Percentiles rank a stretch among this genome's conserved stretches.
These are phyloP conservation scores for Phenganax marumi DNA, from an alignment of 92 coral and sea anemone species.

Conservation along the genomic window DNA sequence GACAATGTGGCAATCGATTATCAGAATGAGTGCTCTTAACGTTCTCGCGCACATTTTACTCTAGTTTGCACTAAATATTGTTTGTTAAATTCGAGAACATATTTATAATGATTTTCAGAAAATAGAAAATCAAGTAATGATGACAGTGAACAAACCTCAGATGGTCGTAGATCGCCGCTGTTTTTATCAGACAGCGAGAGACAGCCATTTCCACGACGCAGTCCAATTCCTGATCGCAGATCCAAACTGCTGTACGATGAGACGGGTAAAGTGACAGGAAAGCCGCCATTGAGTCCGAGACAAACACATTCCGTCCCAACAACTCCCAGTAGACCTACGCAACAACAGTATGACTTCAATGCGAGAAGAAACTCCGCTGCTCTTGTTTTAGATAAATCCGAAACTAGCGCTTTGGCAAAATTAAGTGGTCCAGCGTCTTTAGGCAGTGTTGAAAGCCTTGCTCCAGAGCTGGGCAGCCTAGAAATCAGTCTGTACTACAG, in stretches of 20 bases:
- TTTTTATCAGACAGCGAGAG: background rate
- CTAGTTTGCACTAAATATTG: no score
- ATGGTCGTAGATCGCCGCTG: slow-evolving; percentile 3
- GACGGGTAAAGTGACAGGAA: slow-evolving; percentile 30
- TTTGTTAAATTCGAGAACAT: background rate
- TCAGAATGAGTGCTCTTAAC: no score
- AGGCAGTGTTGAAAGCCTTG: slow-evolving; percentile 21
- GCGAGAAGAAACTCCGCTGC: slow-evolving; percentile 22
- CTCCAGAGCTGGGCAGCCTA: background rate
- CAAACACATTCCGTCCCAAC: background rate
- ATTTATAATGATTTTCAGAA: background rate
- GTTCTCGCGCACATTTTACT: no score
- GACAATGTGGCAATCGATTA: no score
- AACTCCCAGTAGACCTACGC: background rate
- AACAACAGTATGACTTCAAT: background rate
- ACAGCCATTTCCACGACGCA: background rate
- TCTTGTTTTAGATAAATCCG: slow-evolving; percentile 10
- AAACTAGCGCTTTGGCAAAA: background rate
- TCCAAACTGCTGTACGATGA: slow-evolving; percentile 6
- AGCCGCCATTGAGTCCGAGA: slow-evolving; percentile 36
- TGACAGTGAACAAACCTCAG: background rate
- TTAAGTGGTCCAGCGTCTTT: background rate
- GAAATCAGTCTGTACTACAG: slow-evolving; percentile 26
- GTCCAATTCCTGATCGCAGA: background rate
- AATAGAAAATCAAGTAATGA: background rate